phyloP scores from a whole-genome alignment of 2,888 invertebrate species.

The Trichogramma dendrolimi region DNA sequence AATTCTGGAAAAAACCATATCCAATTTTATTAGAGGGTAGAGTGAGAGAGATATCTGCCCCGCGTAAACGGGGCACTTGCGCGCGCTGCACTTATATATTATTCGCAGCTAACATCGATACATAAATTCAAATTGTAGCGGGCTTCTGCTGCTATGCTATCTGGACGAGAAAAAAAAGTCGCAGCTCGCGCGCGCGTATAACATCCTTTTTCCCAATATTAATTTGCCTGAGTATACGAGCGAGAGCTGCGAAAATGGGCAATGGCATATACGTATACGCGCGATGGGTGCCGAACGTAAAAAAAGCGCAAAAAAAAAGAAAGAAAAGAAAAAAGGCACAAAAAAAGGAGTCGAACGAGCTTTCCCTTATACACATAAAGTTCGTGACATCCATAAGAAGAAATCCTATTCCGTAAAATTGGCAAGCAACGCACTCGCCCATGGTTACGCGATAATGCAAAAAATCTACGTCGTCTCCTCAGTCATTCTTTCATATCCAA shows the following conservation, averaged over 20 bases:
- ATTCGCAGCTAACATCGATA: neutral
- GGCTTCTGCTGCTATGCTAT: too few relatives aligned
- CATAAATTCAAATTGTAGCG: too few relatives aligned
- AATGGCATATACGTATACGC: too few relatives aligned
- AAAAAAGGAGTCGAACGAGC: too few relatives aligned
- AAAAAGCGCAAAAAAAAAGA: too few relatives aligned
- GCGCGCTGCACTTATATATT: neutral
- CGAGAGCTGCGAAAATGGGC: neutral
- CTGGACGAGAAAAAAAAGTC: neutral
- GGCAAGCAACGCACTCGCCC: conserved; percentile 35
- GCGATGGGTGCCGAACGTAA: too few relatives aligned
- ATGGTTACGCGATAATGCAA: conserved; percentile 35
- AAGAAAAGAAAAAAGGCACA: too few relatives aligned
- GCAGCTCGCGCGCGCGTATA: conserved; percentile 6
- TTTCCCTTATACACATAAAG: conserved; percentile 6
- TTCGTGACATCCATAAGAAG: conserved; percentile 32
- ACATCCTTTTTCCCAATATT: conserved; percentile 16
- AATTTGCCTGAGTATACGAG: conserved; percentile 19
- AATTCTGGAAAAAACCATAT: too few relatives aligned
- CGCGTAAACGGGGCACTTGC: too few relatives aligned
- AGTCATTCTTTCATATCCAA: conserved; percentile 1
- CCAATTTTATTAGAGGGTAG: too few relatives aligned
- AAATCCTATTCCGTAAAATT: conserved; percentile 39
- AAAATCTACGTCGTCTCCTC: conserved; percentile 22
- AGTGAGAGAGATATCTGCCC: too few relatives aligned